Evolutionary conservation across 1,140 invertebrate genomes (phyloP), one percentile per base, ranked within the genome.

Genomic region (Phymastichus coffea): DNA sequence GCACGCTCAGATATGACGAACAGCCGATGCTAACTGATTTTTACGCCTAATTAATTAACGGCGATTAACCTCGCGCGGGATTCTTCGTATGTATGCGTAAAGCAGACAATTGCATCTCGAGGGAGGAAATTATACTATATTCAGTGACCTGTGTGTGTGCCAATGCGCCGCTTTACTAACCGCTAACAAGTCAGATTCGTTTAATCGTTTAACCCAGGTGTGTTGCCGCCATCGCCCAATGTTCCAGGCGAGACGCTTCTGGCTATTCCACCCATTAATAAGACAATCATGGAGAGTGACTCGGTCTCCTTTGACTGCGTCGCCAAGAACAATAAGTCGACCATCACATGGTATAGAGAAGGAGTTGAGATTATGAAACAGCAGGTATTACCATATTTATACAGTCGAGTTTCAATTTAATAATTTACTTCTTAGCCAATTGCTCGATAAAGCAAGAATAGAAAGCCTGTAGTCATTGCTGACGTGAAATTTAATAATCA

Each of bases 271-370:
- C 95, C 95, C 4, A 85, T 90, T 54, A 98, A 98, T 79, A 85
- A 87, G 70, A 97, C 95, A 3, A 87, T 88, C 12, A 83, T 92
- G 77, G 93, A 97, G 75, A 91, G 91, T 0, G 88, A 93, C 60
- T 83, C 87, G 44, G 92, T 88, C 0, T 83, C 87, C 67, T 91
- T 98, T 57, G 86, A 88, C 26, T 98, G 96, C 75, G 83, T 87
- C 15, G 84, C 88, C 15, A 90, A 90, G 70, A 83, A 85, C 53
- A 74, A 81, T 49, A 80, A 78, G 8, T 83, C 83, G n/a, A 69
- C 73, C 4, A 82, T 90, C 9, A 79, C 75, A 3, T 93, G 90
- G 90, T 85, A 85, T 63, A 87, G 87, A 58, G 89, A 90, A 61
- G 85, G 85, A 0, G 74, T 81, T 6, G 80, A 85, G 17, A 76